These are phyloP conservation scores for Colaptes auratus DNA, from an alignment of 2,113 vertebrate genomes.

Conservation along the genomic window DNA sequence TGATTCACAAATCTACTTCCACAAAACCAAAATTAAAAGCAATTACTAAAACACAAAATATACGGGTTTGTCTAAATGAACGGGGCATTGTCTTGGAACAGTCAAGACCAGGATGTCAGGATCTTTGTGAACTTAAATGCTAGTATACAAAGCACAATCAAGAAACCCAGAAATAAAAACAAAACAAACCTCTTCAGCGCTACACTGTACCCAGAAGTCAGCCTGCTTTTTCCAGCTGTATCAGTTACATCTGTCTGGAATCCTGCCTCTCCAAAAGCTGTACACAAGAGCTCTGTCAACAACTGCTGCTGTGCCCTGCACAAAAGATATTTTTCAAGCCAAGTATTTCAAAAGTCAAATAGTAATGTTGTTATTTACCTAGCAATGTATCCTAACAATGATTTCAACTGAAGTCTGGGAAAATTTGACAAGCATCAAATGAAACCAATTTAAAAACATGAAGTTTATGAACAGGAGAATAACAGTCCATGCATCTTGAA, in stretches of 20 bases:
- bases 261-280: conserved; percentile 3
- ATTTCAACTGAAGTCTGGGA: not conserved
- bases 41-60: not conserved
- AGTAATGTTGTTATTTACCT: not conserved
- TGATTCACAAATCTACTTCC: not conserved
- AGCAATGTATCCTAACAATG: not conserved
- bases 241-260: conserved; percentile 45
- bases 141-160: not conserved
- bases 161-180: not conserved
- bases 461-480: not conserved
- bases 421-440: not conserved
- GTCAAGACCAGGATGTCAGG: not conserved
- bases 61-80: not conserved
- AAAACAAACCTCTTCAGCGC: not conserved
- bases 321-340: conserved; percentile 16
- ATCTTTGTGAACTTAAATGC: not conserved
- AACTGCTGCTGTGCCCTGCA: not conserved
- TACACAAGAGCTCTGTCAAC: not conserved
- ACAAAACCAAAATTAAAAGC: not conserved
- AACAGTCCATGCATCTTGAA: not conserved
- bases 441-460: not conserved
- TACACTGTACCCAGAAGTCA: not conserved
- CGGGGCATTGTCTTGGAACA: not conserved
- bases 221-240: conserved; percentile 32
- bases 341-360: conserved; percentile 1